Evolutionary conservation across 1,140 invertebrate genomes (phyloP).

Genomic region (Ceratoteleas bidentatus): DNA sequence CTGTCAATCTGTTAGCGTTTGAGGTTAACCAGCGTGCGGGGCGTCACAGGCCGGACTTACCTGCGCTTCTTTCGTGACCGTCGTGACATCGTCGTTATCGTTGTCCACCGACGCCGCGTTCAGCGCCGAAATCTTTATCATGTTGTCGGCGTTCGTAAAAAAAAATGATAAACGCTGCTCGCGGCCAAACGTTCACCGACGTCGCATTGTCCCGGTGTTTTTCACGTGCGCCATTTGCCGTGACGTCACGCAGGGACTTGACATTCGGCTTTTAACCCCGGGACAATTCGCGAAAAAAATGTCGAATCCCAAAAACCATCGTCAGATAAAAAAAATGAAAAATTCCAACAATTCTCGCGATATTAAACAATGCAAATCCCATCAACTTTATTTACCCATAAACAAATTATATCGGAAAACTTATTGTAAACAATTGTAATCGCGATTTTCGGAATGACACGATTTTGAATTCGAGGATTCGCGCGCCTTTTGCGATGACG

Average conservation of each 20-base stretch:
- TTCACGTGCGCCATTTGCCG: conserved; percentile 29
- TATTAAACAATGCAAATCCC: too few relatives aligned
- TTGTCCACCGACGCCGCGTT: conserved; percentile 84
- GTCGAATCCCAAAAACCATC: too few relatives aligned
- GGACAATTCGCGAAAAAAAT: not conserved
- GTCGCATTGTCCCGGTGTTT: conserved; percentile 48
- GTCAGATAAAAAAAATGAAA: too few relatives aligned
- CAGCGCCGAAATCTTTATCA: conserved; percentile 86
- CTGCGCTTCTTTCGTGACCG: conserved; percentile 86
- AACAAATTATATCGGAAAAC: too few relatives aligned
- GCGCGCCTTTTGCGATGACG: too few relatives aligned
- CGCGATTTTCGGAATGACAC: too few relatives aligned
- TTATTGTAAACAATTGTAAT: too few relatives aligned
- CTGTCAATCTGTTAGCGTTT: conserved; percentile 15
- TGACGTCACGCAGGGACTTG: conserved; percentile 17
- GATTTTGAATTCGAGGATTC: too few relatives aligned
- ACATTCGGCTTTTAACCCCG: not conserved
- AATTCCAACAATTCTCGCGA: too few relatives aligned
- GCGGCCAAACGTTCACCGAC: conserved; percentile 15
- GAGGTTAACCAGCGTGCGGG: conserved; percentile 13
- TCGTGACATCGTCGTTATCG: conserved; percentile 82
- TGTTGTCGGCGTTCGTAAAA: conserved; percentile 69
- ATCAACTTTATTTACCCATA: too few relatives aligned
- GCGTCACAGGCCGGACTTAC: conserved; percentile 68
- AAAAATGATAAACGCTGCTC: not conserved